Percentiles rank a stretch among this genome's conserved stretches.
Evolutionary conservation across 2,888 invertebrate genomes (phyloP).

Genomic region (Prenolepis imparis): DNA sequence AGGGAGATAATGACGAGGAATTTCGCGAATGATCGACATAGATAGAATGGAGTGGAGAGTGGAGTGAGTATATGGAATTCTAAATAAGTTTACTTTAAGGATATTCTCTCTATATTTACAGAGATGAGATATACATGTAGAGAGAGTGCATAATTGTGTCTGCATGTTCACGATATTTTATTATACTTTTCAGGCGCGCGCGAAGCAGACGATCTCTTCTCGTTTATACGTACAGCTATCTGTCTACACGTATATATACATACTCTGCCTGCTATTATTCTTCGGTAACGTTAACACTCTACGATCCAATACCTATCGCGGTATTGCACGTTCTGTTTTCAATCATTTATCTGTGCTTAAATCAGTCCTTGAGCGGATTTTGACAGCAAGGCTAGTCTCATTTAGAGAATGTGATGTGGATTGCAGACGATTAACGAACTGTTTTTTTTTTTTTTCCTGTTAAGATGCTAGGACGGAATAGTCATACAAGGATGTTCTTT

Average conservation of each 20-base stretch:
- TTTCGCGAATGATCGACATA: background rate
- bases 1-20: background rate
- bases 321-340: background rate
- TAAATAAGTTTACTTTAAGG: background rate
- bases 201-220: background rate
- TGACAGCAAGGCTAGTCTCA: background rate
- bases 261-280: background rate
- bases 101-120: background rate
- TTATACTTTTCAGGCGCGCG: background rate
- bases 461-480: background rate
- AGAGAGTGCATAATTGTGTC: background rate
- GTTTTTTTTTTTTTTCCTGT: background rate
- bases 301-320: background rate
- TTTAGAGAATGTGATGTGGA: background rate
- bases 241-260: background rate
- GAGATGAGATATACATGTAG: constrained; percentile 1
- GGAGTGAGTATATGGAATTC: constrained; percentile 24
- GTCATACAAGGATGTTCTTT: background rate
- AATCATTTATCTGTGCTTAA: background rate
- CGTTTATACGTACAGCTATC: background rate
- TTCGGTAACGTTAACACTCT: background rate
- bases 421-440: constrained; percentile 6
- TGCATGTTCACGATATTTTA: constrained; percentile 28
- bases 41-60: background rate
- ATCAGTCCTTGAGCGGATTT: background rate